These are phyloP conservation scores for Hozukius guyotensis DNA, from an alignment of 2,797 vertebrate genomes.

Conservation along the genomic window DNA sequence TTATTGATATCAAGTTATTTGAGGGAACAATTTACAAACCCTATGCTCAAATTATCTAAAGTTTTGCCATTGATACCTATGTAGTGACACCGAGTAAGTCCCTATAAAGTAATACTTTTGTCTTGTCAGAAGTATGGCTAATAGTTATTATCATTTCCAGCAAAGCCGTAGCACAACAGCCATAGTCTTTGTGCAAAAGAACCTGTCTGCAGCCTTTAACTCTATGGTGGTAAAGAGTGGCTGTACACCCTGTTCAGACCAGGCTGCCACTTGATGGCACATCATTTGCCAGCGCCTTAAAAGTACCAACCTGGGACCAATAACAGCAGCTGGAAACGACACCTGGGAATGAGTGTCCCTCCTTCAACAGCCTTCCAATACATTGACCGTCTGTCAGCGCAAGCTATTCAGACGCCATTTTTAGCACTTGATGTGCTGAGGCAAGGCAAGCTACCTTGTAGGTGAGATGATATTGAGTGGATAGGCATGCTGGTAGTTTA, in stretches of 20 bases:
- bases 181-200: neutral
- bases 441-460: neutral
- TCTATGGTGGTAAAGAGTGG: neutral
- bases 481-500: neutral
- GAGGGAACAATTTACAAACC: neutral
- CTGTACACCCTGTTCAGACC: neutral
- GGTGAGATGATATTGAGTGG: neutral
- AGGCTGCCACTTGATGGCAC: neutral
- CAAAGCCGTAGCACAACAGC: neutral
- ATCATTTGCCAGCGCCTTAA: neutral
- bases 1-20: neutral
- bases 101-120: neutral
- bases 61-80: neutral
- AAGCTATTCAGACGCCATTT: neutral
- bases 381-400: conserved; percentile 7
- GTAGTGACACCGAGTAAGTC: neutral
- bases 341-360: neutral
- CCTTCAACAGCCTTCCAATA: neutral
- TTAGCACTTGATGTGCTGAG: neutral
- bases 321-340: conserved; percentile 14
- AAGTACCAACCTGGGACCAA: conserved; percentile 12
- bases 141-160: neutral
- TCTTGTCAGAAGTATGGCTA: neutral
- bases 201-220: neutral
- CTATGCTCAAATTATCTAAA: neutral